Evolutionary conservation across 2,113 vertebrate genomes (phyloP), one percentile per base, ranked within the genome.

Genomic region (Psittacula cyanocephala): DNA sequence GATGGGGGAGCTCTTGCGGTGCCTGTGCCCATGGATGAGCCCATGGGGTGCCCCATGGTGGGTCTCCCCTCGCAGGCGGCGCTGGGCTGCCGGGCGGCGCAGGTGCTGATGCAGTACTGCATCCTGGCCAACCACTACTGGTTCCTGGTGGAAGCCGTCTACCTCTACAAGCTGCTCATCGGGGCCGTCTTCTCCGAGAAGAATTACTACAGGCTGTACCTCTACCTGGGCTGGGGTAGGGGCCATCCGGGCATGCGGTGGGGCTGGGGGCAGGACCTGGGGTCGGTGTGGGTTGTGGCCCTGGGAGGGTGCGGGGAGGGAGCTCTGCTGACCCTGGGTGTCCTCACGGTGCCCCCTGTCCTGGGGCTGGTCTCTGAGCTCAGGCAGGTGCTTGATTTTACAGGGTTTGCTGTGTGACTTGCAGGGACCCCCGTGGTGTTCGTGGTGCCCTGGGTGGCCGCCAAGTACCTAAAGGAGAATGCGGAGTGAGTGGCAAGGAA

Each of bases 91-190:
- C 97, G 98, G 3, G 93, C 96, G 1, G 98, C 98, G 0, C 98
- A 99, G 96, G 98, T 97, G 43, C 88, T 98, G 92, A 98, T 99
- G 98, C 98, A 99, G 84, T 99, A 98, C 95, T 98, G 98, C 63
- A 98, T 99, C 81, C 95, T 98, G 89, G 98, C 98, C 97, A 98
- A 98, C 96, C 98, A 99, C 93, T 98, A 97, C 84, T 99, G 98
- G 98, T 98, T 99, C 96, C 98, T 99, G 76, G 98, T 98, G 94
- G 98, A 99, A 85, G 98, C 98, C 0, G 77, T 98, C 72, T 98
- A 99, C 97, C 97, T 99, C 84, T 98, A 99, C 95, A 98, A 98
- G 41, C 97, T 99, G 69, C 98, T 99, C 12, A 98, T 98, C 17
- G 97, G 98, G 29, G 98, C 98, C 0, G 98, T 99, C 67, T 98